A percentile compares a stretch with the other conserved stretches of the same genome.
These are phyloP conservation scores for Lissocephala sabroskyi DNA, from an alignment of 2,888 invertebrate genomes.

Conservation along the genomic window DNA sequence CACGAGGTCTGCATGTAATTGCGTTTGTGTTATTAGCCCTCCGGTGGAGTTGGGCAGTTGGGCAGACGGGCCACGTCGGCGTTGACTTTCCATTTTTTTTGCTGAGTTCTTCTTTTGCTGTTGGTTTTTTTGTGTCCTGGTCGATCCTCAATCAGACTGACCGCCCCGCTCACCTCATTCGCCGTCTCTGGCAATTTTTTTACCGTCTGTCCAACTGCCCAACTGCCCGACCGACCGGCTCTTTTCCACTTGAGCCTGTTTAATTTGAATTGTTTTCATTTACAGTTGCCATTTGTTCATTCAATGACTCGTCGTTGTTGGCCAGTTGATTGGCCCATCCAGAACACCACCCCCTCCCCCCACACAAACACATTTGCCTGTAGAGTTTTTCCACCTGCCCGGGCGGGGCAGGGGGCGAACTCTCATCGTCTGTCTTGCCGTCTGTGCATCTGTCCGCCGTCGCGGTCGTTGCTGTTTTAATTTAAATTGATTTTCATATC, in stretches of 20 bases:
- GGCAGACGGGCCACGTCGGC: too few species aligned
- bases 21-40: constrained; percentile 64
- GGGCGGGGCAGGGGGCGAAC: too few species aligned
- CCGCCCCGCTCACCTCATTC: too few species aligned
- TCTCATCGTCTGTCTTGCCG: neutral
- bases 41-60: constrained; percentile 51
- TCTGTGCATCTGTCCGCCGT: neutral
- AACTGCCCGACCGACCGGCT: neutral
- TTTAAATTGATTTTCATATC: constrained; percentile 2
- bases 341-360: neutral
- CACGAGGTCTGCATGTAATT: constrained; percentile 44
- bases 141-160: too few species aligned
- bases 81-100: too few species aligned
- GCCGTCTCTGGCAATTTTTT: neutral
- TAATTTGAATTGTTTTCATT: constrained; percentile 66
- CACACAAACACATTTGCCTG: too few species aligned
- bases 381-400: too few species aligned
- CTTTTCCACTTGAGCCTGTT: constrained; percentile 29
- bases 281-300: constrained; percentile 62
- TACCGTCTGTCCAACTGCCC: constrained; percentile 1
- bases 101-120: constrained; percentile 17
- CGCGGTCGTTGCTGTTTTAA: neutral
- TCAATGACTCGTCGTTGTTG: constrained; percentile 44
- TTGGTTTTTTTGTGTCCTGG: neutral
- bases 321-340: constrained; percentile 47